phyloP scores from a whole-genome alignment of 2,888 invertebrate species.

The Megamerina dolium region DNA sequence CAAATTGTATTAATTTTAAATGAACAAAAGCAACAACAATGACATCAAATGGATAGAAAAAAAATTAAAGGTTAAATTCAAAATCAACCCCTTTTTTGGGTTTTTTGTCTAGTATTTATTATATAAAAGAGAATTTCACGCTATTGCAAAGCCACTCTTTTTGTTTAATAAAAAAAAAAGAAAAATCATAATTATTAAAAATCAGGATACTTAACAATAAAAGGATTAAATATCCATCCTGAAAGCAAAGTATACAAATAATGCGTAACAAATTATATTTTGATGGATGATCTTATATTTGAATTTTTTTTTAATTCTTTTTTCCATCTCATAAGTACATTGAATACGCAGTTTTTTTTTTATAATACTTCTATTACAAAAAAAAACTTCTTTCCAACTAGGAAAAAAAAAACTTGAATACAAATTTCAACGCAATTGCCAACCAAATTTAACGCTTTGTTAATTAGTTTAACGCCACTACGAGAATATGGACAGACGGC shows the following conservation, averaged over 20 bases:
- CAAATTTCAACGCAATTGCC: too few species aligned
- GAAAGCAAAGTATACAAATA: conserved; percentile 2
- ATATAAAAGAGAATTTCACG: not conserved
- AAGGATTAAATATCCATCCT: not conserved
- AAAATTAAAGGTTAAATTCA: not conserved
- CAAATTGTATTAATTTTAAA: not conserved
- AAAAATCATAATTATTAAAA: not conserved
- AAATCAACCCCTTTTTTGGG: not conserved
- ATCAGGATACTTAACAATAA: not conserved
- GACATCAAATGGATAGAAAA: not conserved
- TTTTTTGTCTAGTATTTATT: not conserved
- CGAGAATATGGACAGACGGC: too few species aligned
- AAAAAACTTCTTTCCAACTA: too few species aligned
- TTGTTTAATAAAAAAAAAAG: not conserved
- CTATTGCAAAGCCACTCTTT: too few species aligned
- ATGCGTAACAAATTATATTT: conserved; percentile 10
- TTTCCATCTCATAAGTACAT: too few species aligned
- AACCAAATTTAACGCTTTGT: conserved; percentile 23
- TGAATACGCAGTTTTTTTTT: too few species aligned
- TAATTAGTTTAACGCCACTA: too few species aligned
- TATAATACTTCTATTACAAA: too few species aligned
- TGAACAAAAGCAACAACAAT: not conserved
- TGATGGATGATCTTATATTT: conserved; percentile 6
- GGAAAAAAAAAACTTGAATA: too few species aligned
- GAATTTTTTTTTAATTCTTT: too few species aligned